Evolutionary conservation across 2,888 invertebrate species (phyloP).

Genomic region (Hypselothyrea guttata): DNA sequence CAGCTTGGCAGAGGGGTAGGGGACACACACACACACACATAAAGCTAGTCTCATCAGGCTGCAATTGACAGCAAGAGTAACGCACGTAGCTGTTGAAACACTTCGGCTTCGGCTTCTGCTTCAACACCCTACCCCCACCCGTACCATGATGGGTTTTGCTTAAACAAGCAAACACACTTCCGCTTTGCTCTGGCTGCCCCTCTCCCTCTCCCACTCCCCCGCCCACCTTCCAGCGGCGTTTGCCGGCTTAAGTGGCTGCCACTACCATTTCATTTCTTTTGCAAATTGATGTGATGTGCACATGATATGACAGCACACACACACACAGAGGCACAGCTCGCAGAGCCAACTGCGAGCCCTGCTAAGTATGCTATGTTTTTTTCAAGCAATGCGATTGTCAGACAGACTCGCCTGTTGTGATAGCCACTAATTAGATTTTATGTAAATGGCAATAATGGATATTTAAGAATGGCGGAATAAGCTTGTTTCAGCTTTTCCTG

Average conservation of each 20-base stretch:
- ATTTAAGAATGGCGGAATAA: conserved; percentile 37
- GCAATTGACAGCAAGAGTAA: conserved; percentile 54
- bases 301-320: conserved; percentile 56
- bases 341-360: conserved; percentile 15
- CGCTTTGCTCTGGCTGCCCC: neutral
- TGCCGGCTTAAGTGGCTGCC: conserved; percentile 60
- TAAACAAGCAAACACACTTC: conserved; percentile 57
- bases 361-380: conserved; percentile 47
- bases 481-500: conserved; percentile 13
- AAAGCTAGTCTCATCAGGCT: conserved; percentile 32
- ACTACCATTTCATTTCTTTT: conserved; percentile 63
- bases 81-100: conserved; percentile 36
- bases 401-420: conserved; percentile 27
- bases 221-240: neutral
- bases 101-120: neutral
- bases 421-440: conserved; percentile 59
- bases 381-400: conserved; percentile 35
- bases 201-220: neutral
- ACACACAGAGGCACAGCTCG: neutral
- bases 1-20: neutral
- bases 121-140: neutral
- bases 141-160: conserved; percentile 28
- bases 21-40: neutral
- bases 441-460: conserved; percentile 54
- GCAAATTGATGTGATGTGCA: conserved; percentile 68